Evolutionary conservation across 2,888 invertebrate species (phyloP).

Genomic region (Tetragonisca angustula): DNA sequence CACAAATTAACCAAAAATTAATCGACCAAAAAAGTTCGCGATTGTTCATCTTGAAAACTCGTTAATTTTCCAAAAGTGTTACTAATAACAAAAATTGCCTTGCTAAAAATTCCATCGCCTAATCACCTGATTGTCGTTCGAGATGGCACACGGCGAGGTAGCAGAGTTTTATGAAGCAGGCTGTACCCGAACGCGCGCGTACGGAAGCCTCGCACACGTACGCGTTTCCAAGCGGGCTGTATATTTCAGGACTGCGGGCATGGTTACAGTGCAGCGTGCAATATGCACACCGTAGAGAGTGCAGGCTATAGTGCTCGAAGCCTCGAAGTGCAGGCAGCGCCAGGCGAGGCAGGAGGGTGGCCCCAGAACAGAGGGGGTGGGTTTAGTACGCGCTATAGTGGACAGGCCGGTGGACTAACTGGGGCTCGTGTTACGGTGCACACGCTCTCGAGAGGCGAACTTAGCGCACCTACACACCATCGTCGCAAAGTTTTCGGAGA

Average conservation of each 20-base stretch:
- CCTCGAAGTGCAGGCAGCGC: slow-evolving; percentile 42
- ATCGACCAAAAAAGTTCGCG: too few species aligned
- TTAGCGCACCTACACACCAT: slow-evolving; percentile 72
- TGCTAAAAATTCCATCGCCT: too few species aligned
- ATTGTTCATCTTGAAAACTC: too few species aligned
- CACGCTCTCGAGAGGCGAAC: slow-evolving; percentile 67
- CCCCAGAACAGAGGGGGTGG: slow-evolving; percentile 55
- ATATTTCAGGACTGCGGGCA: slow-evolving; percentile 81
- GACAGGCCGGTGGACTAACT: slow-evolving; percentile 80
- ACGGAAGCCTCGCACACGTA: slow-evolving; percentile 52
- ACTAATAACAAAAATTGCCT: too few species aligned
- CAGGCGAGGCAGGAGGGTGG: slow-evolving; percentile 36
- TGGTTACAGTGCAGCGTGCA: slow-evolving; percentile 80
- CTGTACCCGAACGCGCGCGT: slow-evolving; percentile 25
- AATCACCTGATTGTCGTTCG: background rate
- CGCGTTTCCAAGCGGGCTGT: slow-evolving; percentile 75
- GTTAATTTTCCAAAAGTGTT: too few species aligned
- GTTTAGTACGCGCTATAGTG: slow-evolving; percentile 74
- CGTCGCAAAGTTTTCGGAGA: slow-evolving; percentile 42
- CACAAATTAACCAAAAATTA: too few species aligned
- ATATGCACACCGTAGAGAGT: slow-evolving; percentile 78
- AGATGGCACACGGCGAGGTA: background rate
- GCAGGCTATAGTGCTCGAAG: slow-evolving; percentile 68
- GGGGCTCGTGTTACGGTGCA: slow-evolving; percentile 76
- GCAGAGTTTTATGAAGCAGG: slow-evolving; percentile 8